Evolutionary conservation across 2,888 invertebrate species (phyloP), one percentile per base, ranked within the genome.

Genomic region (Eupithecia subumbrata): DNA sequence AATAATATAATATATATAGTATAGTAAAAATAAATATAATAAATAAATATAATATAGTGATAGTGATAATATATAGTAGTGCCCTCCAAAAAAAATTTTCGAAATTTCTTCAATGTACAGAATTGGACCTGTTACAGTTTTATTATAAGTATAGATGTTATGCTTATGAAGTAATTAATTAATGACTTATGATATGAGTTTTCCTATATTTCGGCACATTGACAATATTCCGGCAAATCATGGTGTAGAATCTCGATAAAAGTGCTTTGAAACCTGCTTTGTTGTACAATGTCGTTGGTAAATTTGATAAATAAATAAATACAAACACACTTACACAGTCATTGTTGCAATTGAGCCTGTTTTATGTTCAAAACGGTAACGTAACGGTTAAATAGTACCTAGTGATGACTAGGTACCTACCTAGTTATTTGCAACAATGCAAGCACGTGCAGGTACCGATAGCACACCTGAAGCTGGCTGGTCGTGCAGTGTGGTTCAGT

Each of bases 401-500:
- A 40, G 40, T 8, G 1, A 37, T 7, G 1, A 40, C 52, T n/a
- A 52, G 52, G 8, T 52, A 52, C 37, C n/a, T 52, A 30, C 30
- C 1, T 30, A 30, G 30, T 30, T 30, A 30, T 60, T 56, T 12
- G 22, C 22, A 60, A 60, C 25, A 56, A 56, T 22, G 22, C 56
- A 56, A 22, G 60, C 60, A 5, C 25, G 25, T 14, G 4, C 12
- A 4, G n/a, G n/a, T 37, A 5, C 37, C 3, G 67, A 5, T 14
- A 25, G 68, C 68, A 14, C 68, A 25, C n/a, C 2, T 22, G 40
- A 45, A 43, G 68, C 68, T 11, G 25, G 68, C 68, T 11, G 37
- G 45, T 43, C n/a, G 64, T 40, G 25, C 0, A 25, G 60, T 12
- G 12, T 14, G 30, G 66, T 72, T 45, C 37, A 74, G 69, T 68